Conservation (phyloP, 2,888 invertebrate species). For the Xestia xanthographa region DNA sequence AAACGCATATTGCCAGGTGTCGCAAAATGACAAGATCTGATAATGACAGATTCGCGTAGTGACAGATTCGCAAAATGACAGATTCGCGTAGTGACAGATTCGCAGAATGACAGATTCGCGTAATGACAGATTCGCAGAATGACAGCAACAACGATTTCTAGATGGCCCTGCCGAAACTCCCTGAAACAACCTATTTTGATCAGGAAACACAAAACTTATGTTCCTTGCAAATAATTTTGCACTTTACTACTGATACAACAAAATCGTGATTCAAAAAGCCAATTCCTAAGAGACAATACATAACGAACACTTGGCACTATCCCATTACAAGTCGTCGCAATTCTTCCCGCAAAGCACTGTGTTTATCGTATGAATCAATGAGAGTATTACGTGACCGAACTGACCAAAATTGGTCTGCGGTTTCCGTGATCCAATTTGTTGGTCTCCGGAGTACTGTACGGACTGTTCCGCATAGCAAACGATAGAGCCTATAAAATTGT, state of each 20-base stretch:
- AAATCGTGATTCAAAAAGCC: neutral
- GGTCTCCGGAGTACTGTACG: constrained; percentile 64
- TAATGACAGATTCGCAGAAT: too few species aligned
- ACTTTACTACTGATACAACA: neutral
- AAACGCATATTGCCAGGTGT: too few species aligned
- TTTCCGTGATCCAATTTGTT: constrained; percentile 77
- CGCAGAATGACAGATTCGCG: too few species aligned
- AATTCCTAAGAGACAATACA: constrained; percentile 22
- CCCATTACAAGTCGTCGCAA: constrained; percentile 47
- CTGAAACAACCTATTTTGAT: neutral
- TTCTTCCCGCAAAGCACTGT: constrained; percentile 62
- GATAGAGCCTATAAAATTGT: constrained; percentile 44
- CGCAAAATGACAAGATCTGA: too few species aligned
- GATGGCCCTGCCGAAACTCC: neutral
- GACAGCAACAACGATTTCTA: too few species aligned
- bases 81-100: too few species aligned
- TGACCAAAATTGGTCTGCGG: constrained; percentile 81
- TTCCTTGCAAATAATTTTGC: neutral
- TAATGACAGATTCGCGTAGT: too few species aligned
- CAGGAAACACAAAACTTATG: neutral
- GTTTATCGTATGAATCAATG: constrained; percentile 78
- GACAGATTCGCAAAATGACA: too few species aligned
- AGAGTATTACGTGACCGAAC: constrained; percentile 76
- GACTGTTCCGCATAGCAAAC: constrained; percentile 63
- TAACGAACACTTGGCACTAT: constrained; percentile 36